Base-by-base conservation (phyloP, 2,113 vertebrate genomes). In the Equus przewalskii region DNA sequence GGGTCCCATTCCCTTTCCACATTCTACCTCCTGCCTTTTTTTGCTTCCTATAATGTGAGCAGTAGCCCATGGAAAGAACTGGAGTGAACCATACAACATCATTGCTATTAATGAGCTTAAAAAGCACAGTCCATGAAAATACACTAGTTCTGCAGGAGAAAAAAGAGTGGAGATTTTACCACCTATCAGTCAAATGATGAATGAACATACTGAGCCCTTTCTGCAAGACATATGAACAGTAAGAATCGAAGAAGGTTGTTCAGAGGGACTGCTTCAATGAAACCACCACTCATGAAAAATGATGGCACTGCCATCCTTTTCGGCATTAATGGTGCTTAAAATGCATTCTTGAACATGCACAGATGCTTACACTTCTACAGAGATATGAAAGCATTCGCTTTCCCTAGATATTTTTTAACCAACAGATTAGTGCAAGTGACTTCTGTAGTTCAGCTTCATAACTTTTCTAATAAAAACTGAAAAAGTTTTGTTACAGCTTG, bases 241-340 rank as follows among this genome's bases (percentile, higher is more conserved):
- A 28, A 91, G 88, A 98, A 92, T 87, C 88, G n/a, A 95, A 91
- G 96, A 98, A 92, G 76, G 62, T 58, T 98, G 82, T 95, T 98
- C 89, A 87, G 79, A 96, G 90, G 94, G 70, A 94, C 49, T 93
- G 85, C n/a, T 69, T 96, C 97, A n/a, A 3, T 97, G 96, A 98
- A 98, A 96, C 58, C 69, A 97, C 33, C 44, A 41, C 95, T 97
- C 94, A 58, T 98, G 98, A 98, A 97, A 96, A 98, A 98, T 98
- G 97, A 97, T 95, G 96, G 91, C 91, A 75, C 36, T 76, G 72
- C 97, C 91, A 93, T 97, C 88, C 95, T 98, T 73, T 96, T 98
- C 4, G 14, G 49, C 98, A 98, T 97, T 98, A 98, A 98, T 98
- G 98, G 96, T 65, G 98, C 98, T 98, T 98, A 97, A 98, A 98